Evolutionary conservation across 2,888 invertebrate genomes (phyloP), one percentile per base, ranked within the genome.

Genomic region (Campoplex nolae): DNA sequence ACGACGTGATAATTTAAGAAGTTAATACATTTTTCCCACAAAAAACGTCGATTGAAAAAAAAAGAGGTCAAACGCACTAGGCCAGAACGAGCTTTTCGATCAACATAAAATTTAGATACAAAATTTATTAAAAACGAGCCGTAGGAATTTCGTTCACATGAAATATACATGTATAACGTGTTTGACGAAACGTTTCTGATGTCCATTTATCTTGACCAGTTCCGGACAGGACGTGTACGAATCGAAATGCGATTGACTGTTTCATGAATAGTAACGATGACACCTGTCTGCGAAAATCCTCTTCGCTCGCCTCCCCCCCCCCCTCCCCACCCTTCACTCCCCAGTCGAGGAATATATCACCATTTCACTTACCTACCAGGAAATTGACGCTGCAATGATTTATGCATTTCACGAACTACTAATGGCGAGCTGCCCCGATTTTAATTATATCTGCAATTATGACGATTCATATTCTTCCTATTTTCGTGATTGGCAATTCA

Each of bases 241-340:
- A 78, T 67, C 38, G 38, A 38, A 68, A 68, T 77, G 32, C 45
- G 62, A 48, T 67, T 67, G 77, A 54, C 54, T 13, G 62, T 78
- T 54, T n/a, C 77, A 67, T 77, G 65, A 38, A 38, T 6, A 38
- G 68, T 67, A 67, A 78, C 42, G 67, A 38, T 48, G 65, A 48
- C 67, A 45, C 65, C 65, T 65, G 28, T 32, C 48, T 18, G 65
- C 62, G 45, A 42, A 28, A 28, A 48, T 77, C 32, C 32, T 62
- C n/a, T 28, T 48, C 62, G 28, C 18, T 32, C 28, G 16, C 16
- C 16, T 0, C 11, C 32, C 16, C 62, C 32, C 1, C 62, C 62
- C 62, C 3, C 6, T 38, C 6, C 38, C 6, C 38, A 3, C 38
- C 38, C 6, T 38, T 38, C 1, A 38, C 38, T 38, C 38, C 0